Evolutionary conservation across 2,888 invertebrate species (phyloP), one percentile per base, ranked within the genome.

Genomic region (Drosophila neotestacea): DNA sequence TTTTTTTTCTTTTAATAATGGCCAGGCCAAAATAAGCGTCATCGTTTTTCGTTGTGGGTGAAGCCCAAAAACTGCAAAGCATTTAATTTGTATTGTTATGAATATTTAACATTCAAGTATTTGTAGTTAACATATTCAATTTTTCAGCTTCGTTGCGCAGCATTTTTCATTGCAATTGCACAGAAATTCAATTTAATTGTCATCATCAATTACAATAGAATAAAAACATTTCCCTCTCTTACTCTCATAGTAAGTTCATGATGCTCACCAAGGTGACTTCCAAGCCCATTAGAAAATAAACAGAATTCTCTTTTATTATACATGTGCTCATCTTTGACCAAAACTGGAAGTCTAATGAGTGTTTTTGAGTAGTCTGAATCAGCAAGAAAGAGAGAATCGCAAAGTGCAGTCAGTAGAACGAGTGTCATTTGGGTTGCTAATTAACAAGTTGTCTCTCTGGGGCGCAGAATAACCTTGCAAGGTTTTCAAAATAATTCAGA

Each of bases 131-230:
- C 38, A 47, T 48, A 65, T 61, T 77, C 52, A 73, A 54, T 56
- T 74, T 84, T 84, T 76, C 77, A 68, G 85, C 87, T 81, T 71
- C 79, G 85, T n/a, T 82, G 83, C 73, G 65, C 78, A 72, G 67
- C 64, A 54, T 46, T 61, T 56, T 59, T 54, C 55, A 36, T 34
- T 85, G 82, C 85, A 83, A 70, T 77, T 77, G 85, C 72, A 70
- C 64, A 70, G 75, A 77, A 68, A 55, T 54, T 55, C 62, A 61
- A 59, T 71, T 73, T 60, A 70, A 76, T 76, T 77, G 78, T 55
- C 70, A 70, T 73, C 76, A 76, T 76, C 73, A 77, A 65, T 77
- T 52, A 69, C 63, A 61, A 68, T 70, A 61, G 50, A 55, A 54
- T 28, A 64, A 28, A 64, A n/a, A 42, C 7, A 30, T 11, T 7